phyloP scores from a whole-genome alignment of 2,797 vertebrate genomes.

The Antrozous pallidus region DNA sequence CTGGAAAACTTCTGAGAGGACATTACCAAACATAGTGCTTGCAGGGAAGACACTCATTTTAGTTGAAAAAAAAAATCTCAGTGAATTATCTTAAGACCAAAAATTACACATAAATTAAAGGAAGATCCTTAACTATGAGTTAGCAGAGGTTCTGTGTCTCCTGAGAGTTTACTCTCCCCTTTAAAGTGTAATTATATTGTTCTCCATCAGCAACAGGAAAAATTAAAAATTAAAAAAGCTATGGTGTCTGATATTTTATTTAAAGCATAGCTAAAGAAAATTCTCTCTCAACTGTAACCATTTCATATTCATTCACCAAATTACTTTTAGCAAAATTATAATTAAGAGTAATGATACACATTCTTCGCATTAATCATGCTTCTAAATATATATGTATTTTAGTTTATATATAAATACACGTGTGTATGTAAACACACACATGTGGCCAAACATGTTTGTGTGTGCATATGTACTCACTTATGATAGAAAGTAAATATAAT shows the following conservation, averaged over 20 bases:
- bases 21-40: not conserved
- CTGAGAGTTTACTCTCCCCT: not conserved
- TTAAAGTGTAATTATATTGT: not conserved
- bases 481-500: not conserved
- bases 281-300: not conserved
- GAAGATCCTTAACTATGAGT: not conserved
- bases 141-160: not conserved
- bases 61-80: not conserved
- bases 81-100: constrained; percentile 12
- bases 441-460: not conserved
- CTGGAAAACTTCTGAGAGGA: not conserved
- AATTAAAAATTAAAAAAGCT: constrained; percentile 3
- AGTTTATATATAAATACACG: not conserved
- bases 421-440: not conserved
- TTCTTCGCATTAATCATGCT: not conserved
- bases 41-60: not conserved
- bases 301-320: not conserved
- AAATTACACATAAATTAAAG: not conserved
- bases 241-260: not conserved
- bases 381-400: not conserved
- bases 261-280: not conserved
- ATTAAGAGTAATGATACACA: not conserved
- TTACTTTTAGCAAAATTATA: not conserved
- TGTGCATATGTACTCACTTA: not conserved
- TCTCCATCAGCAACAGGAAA: not conserved